Evolutionary conservation across 2,888 invertebrate genomes (phyloP).

Genomic region (Dicyrtoma fusca): DNA sequence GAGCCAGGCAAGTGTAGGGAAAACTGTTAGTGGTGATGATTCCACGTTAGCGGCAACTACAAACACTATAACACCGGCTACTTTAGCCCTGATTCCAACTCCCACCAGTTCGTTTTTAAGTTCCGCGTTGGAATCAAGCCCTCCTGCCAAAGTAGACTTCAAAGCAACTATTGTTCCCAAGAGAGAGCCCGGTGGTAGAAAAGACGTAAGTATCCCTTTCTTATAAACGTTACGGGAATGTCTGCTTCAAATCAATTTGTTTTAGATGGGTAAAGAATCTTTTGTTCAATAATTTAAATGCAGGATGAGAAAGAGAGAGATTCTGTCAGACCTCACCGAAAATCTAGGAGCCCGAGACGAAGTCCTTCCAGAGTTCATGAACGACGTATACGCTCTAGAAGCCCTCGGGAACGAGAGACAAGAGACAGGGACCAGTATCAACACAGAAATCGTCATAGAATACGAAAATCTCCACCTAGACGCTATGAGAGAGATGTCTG

Average conservation of each 20-base stretch:
- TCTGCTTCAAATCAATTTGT: background rate
- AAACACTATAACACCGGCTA: background rate
- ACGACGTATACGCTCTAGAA: conserved; percentile 60
- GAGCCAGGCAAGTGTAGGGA: background rate
- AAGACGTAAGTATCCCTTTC: conserved; percentile 16
- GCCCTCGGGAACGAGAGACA: conserved; percentile 61
- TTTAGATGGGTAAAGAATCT: background rate
- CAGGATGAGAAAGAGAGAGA: conserved; percentile 53
- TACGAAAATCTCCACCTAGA: conserved; percentile 46
- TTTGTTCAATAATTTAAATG: too few relatives aligned
- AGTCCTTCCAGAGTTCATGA: conserved; percentile 49
- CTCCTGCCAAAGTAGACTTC: conserved; percentile 23
- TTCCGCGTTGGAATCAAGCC: conserved; percentile 22
- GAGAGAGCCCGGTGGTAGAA: conserved; percentile 12
- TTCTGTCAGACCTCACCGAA: conserved; percentile 33
- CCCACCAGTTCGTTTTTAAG: background rate
- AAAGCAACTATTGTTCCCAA: conserved; percentile 11
- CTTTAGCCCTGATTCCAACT: background rate
- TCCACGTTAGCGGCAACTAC: background rate
- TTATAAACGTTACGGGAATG: too few relatives aligned
- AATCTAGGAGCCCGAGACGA: conserved; percentile 44
- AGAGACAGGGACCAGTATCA: conserved; percentile 58
- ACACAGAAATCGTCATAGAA: conserved; percentile 41
- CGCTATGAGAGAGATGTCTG: conserved; percentile 50
- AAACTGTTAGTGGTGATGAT: background rate